A percentile compares a stretch with the other conserved stretches of the same genome.
Conservation (phyloP, 1,140 invertebrate genomes). For the Drosophila mayri region DNA sequence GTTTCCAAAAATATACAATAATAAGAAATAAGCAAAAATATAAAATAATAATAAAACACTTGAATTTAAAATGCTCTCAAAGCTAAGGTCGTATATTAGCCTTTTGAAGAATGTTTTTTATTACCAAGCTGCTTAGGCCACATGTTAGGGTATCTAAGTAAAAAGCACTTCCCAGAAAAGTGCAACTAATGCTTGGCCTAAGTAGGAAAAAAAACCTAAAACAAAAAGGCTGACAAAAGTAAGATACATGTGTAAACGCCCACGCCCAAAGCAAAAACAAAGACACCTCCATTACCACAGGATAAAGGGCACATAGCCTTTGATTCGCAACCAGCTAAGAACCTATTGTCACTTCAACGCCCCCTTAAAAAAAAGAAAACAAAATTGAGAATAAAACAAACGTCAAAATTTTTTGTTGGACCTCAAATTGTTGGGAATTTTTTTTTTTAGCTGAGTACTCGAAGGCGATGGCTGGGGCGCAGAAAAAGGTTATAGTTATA, state of each 20-base stretch:
- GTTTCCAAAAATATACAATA: background rate
- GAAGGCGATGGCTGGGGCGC: conserved; percentile 34
- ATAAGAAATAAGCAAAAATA: background rate
- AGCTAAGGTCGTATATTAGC: background rate
- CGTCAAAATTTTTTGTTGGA: conserved; percentile 6
- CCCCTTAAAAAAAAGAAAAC: background rate
- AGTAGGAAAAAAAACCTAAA: background rate
- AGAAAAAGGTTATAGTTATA: conserved; percentile 56
- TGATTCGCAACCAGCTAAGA: conserved; percentile 27
- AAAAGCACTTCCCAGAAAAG: background rate
- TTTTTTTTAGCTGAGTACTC: conserved; percentile 9
- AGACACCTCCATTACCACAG: conserved; percentile 24
- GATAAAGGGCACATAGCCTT: conserved; percentile 5
- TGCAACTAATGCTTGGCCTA: conserved; percentile 7
- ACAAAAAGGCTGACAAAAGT: conserved; percentile 4
- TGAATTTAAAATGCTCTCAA: background rate
- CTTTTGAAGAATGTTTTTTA: background rate
- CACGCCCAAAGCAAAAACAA: background rate
- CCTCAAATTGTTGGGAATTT: background rate
- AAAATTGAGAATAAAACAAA: conserved; percentile 1
- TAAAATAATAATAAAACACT: background rate
- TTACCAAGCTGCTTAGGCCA: background rate
- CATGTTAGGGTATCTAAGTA: background rate
- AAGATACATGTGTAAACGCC: conserved; percentile 10
- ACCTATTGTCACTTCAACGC: conserved; percentile 19